phyloP scores from a whole-genome alignment of 2,888 invertebrate species.

The Zygothrica quintamaculata region DNA sequence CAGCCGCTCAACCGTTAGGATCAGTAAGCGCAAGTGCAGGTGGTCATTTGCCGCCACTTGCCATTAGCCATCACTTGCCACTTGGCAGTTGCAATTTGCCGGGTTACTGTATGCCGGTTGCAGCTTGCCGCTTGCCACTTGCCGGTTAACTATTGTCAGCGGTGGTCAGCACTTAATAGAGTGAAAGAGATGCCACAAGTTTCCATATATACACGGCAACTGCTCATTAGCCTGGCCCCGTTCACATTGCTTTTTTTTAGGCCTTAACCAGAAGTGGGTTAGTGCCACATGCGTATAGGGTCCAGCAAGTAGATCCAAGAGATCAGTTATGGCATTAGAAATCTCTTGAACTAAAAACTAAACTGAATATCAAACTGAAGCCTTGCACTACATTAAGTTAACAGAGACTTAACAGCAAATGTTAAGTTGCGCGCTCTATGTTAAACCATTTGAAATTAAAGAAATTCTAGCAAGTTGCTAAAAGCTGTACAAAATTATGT shows the following conservation, averaged over 20 bases:
- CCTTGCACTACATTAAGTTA: no score
- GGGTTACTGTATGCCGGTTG: not conserved
- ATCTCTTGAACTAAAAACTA: no score
- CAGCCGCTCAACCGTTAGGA: slow-evolving; percentile 53
- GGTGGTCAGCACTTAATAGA: slow-evolving; percentile 11
- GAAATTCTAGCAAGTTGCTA: no score
- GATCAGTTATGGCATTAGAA: no score
- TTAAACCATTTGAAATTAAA: no score
- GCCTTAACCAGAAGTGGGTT: slow-evolving; percentile 41
- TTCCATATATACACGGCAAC: slow-evolving; percentile 59
- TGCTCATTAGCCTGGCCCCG: slow-evolving; percentile 70
- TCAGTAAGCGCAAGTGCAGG: slow-evolving; percentile 28
- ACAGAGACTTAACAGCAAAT: no score
- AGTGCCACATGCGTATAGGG: slow-evolving; percentile 39
- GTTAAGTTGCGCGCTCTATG: no score
- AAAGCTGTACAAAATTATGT: no score
- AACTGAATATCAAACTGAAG: no score
- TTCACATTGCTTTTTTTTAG: slow-evolving; percentile 32
- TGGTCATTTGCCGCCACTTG: slow-evolving; percentile 11
- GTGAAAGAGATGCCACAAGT: slow-evolving; percentile 53
- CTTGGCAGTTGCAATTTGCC: slow-evolving; percentile 4
- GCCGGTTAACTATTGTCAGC: not conserved
- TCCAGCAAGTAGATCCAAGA: slow-evolving; percentile 3
- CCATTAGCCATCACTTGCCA: no score
- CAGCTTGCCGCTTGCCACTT: not conserved